Evolutionary conservation across 2,888 invertebrate species (phyloP), one percentile per base, ranked within the genome.

Genomic region (Apotomis turbidana): DNA sequence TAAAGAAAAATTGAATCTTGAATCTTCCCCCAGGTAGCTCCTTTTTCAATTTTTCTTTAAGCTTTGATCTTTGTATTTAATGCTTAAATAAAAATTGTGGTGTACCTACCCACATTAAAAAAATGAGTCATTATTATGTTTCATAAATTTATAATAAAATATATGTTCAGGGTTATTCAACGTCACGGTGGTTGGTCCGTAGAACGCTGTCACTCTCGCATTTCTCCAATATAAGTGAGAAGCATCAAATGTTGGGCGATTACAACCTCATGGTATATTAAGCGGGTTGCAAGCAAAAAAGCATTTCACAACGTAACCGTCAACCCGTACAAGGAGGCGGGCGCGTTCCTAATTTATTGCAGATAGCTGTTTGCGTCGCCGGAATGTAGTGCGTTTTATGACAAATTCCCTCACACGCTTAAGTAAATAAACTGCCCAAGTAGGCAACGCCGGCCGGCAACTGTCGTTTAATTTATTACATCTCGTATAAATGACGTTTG

Each of bases 371-470:
- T 71, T 76, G 77, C 71, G 73, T 71, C 46, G 61, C 59, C 58
- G 73, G 77, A 78, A 81, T 80, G 79, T 75, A 58, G 73, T 71
- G 64, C 75, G 74, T 79, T 82, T 81, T 83, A 81, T 78, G 79
- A 84, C 81, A 82, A 83, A 85, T 84, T 81, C 81, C 74, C 78
- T 76, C 67, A 76, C 77, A 81, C 76, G 76, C 83, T 79, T 81
- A 79, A 77, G 82, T 82, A 79, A 78, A 82, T 79, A 78, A 75
- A 73, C 64, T 74, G 66, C 80, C 80, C 66, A 77, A 76, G 79
- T 83, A 80, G 83, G 85, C 74, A 80, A 80, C 76, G 27, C 70
- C 69, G 68, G 68, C 71, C 58, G 54, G 70, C 13, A 62, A 73
- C 60, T 60, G 75, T 78, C 78, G 79, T 79, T 79, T 75, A 80